Percentiles rank a stretch among this genome's conserved stretches.
Conservation (phyloP, 2,888 invertebrate genomes). For the Gryllus longicercus region DNA sequence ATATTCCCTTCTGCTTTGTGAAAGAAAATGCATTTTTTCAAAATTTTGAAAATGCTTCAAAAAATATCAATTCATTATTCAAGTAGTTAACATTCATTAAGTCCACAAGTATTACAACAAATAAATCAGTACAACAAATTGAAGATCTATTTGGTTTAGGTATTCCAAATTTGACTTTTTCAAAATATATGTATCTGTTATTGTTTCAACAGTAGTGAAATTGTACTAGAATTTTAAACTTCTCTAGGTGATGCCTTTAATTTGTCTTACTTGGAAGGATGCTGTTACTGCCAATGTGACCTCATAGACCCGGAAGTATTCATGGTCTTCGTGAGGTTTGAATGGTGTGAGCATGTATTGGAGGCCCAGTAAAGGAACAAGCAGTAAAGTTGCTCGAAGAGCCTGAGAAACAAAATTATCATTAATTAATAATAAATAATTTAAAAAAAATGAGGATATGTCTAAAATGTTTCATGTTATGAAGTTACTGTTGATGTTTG, state of each 20-base stretch:
- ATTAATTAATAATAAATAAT: conserved; percentile 18
- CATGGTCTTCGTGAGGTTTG: conserved; percentile 63
- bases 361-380: conserved; percentile 86
- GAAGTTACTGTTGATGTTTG: too few relatives aligned
- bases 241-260: too few relatives aligned
- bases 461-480: not conserved
- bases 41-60: too few relatives aligned
- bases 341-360: conserved; percentile 88
- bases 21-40: not conserved
- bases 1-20: not conserved
- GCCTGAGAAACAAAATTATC: conserved; percentile 41
- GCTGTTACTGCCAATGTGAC: conserved; percentile 80
- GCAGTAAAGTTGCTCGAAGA: conserved; percentile 76
- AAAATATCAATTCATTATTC: too few relatives aligned
- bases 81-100: too few relatives aligned
- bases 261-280: conserved; percentile 70
- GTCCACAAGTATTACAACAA: too few relatives aligned
- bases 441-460: not conserved
- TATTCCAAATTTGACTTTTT: too few relatives aligned
- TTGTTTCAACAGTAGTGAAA: too few relatives aligned
- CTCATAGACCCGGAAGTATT: conserved; percentile 77
- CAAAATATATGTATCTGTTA: too few relatives aligned
- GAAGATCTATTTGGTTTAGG: too few relatives aligned
- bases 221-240: too few relatives aligned
- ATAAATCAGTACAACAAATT: too few relatives aligned